phyloP scores from a whole-genome alignment of 1,140 invertebrate species.

The Vollenhovia emeryi region DNA sequence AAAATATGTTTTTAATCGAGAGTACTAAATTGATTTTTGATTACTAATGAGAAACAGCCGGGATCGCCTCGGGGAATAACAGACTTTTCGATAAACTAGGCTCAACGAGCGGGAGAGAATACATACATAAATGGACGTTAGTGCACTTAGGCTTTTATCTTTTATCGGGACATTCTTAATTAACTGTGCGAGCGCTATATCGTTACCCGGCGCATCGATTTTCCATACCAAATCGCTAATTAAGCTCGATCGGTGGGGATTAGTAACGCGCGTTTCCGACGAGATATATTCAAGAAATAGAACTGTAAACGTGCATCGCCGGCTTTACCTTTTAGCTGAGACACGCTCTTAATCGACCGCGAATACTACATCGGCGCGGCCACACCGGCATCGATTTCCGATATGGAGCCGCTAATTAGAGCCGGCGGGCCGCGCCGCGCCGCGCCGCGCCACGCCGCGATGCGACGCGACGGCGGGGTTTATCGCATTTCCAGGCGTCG shows the following conservation, averaged over 20 bases:
- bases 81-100: not conserved
- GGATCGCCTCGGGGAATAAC: not conserved
- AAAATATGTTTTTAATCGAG: not conserved
- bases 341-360: slow-evolving; percentile 58
- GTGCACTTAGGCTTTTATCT: slow-evolving; percentile 9
- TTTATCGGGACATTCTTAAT: slow-evolving; percentile 22
- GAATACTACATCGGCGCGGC: slow-evolving; percentile 51
- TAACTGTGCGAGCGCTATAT: not conserved
- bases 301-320: slow-evolving; percentile 16
- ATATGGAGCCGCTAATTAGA: slow-evolving; percentile 61
- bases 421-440: slow-evolving; percentile 43
- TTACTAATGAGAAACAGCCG: slow-evolving; percentile 16
- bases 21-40: slow-evolving; percentile 2
- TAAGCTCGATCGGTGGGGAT: slow-evolving; percentile 8
- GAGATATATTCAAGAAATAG: slow-evolving; percentile 35
- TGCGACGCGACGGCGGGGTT: slow-evolving; percentile 46
- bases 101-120: not conserved
- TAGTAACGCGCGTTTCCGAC: slow-evolving; percentile 7
- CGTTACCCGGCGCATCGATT: not conserved
- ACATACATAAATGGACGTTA: not conserved
- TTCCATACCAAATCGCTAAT: slow-evolving; percentile 25
- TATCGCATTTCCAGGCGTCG: slow-evolving; percentile 63
- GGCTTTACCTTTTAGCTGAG: slow-evolving; percentile 48
- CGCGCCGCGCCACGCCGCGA: slow-evolving; percentile 37
- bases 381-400: slow-evolving; percentile 56